Conservation (phyloP, 2,888 invertebrate genomes). For the Philhelius pedissequus region DNA sequence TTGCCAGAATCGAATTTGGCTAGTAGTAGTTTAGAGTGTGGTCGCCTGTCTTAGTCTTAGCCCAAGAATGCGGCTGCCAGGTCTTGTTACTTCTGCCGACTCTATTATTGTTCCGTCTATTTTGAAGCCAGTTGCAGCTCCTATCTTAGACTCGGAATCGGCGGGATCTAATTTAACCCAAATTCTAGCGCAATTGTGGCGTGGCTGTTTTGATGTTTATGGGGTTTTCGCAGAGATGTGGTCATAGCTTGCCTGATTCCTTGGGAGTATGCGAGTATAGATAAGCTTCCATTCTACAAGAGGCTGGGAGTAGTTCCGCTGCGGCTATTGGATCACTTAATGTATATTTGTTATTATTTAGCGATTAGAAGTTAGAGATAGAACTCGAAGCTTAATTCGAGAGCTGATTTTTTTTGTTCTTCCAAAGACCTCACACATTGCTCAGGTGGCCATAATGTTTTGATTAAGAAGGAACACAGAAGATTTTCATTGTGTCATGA, state of each 20-base stretch:
- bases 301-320: neutral
- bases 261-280: constrained; percentile 1
- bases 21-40: constrained; percentile 4
- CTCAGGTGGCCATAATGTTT: neutral
- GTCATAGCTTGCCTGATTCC: constrained; percentile 35
- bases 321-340: constrained; percentile 60
- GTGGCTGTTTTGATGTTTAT: constrained; percentile 54
- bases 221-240: constrained; percentile 29
- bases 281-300: constrained; percentile 19
- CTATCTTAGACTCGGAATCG: constrained; percentile 45
- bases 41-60: neutral
- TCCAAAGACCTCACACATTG: constrained; percentile 5
- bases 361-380: constrained; percentile 42
- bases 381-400: neutral
- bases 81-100: constrained; percentile 56
- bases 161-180: constrained; percentile 64
- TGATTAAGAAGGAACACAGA: neutral
- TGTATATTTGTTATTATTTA: constrained; percentile 56
- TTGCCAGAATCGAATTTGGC: constrained; percentile 28
- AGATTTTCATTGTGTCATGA: no score
- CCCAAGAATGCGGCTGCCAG: constrained; percentile 20
- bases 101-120: constrained; percentile 49
- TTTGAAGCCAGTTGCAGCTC: neutral
- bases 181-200: constrained; percentile 52
- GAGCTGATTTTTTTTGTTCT: neutral